phyloP scores from a whole-genome alignment of 2,888 invertebrate genomes.

The Acanthosepion esculentum region DNA sequence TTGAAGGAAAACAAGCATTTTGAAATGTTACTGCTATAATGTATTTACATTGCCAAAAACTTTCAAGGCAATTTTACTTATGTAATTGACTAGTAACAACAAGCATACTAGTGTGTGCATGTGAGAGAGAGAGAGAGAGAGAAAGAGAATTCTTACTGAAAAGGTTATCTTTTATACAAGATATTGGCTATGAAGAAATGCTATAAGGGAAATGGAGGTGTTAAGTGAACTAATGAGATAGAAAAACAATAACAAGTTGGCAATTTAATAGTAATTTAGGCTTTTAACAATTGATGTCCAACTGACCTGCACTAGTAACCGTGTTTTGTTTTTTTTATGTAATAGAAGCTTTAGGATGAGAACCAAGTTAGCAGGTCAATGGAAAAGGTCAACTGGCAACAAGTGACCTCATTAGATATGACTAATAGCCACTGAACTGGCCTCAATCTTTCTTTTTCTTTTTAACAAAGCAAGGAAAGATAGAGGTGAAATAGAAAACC shows the following conservation, averaged over 20 bases:
- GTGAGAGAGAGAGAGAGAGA: too few relatives aligned
- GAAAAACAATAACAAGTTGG: neutral
- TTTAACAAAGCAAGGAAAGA: neutral
- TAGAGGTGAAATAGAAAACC: too few relatives aligned
- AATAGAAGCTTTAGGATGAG: neutral
- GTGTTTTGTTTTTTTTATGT: neutral
- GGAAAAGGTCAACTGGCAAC: constrained; percentile 18
- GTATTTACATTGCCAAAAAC: too few relatives aligned
- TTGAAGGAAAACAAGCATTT: too few relatives aligned
- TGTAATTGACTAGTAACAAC: too few relatives aligned
- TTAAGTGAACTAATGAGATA: neutral
- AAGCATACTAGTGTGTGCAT: too few relatives aligned
- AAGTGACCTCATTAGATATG: neutral
- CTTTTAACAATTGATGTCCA: neutral
- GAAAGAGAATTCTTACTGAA: too few relatives aligned
- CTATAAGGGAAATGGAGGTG: neutral
- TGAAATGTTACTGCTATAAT: too few relatives aligned
- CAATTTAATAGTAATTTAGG: neutral
- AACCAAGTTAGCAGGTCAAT: constrained; percentile 14
- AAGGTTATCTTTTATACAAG: neutral
- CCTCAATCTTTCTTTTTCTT: neutral
- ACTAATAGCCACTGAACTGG: neutral
- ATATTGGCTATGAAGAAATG: neutral
- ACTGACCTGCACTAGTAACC: constrained; percentile 5
- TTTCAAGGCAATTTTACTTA: too few relatives aligned